phyloP scores from a whole-genome alignment of 2,113 vertebrate species.

The Daubentonia madagascariensis region DNA sequence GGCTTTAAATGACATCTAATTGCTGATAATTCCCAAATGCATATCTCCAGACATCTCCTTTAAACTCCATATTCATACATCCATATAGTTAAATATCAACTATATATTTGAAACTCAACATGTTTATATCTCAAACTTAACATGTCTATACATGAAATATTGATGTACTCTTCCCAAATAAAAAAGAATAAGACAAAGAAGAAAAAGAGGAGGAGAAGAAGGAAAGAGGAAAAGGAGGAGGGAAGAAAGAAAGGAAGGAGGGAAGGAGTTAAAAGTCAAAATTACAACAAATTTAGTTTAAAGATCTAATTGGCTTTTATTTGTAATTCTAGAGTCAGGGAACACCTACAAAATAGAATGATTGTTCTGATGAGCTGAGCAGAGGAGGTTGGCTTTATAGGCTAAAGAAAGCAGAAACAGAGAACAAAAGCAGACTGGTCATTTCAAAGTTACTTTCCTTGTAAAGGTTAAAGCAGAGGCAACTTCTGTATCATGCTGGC shows the following conservation, averaged over 20 bases:
- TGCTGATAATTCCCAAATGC: not conserved
- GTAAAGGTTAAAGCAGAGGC: not conserved
- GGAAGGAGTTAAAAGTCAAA: not conserved
- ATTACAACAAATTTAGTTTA: not conserved
- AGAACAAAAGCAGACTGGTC: not conserved
- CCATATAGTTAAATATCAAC: not conserved
- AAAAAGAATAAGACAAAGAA: not conserved
- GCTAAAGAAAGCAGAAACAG: not conserved
- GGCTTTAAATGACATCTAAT: not conserved
- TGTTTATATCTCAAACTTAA: slow-evolving; percentile 20
- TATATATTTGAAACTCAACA: not conserved
- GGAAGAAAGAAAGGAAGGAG: not conserved
- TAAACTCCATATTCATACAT: not conserved
- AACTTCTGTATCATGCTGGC: not conserved
- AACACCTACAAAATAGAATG: not conserved
- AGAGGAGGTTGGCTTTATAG: not conserved
- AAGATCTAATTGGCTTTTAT: not conserved
- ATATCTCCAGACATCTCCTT: not conserved
- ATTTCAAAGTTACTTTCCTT: not conserved
- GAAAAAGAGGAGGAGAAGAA: not conserved
- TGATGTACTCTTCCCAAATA: not conserved
- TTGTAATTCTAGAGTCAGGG: not conserved
- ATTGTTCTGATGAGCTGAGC: not conserved
- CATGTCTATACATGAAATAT: slow-evolving; percentile 31
- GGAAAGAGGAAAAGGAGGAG: not conserved